Conservation (phyloP, 2,797 vertebrate species). For the Calcarius lapponicus region DNA sequence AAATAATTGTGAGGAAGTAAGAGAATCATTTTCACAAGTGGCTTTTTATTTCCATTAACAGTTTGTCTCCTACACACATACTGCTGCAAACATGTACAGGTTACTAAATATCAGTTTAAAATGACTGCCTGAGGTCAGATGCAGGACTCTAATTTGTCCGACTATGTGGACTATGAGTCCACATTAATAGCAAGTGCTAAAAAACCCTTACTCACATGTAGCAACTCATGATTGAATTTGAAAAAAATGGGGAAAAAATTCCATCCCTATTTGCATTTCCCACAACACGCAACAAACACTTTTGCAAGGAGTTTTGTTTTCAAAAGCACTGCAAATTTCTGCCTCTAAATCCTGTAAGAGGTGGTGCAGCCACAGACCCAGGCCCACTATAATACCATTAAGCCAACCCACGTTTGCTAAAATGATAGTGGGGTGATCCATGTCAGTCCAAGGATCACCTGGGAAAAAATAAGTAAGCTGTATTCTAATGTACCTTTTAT, state of each 20-base stretch:
- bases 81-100: not conserved
- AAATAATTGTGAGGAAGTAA: conserved; percentile 32
- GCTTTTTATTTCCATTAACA: conserved; percentile 15
- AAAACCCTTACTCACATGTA: not conserved
- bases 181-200: not conserved
- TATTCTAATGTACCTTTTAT: not conserved
- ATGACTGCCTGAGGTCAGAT: not conserved
- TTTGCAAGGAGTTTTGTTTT: not conserved
- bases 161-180: not conserved
- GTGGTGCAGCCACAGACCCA: not conserved
- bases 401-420: not conserved
- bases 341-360: not conserved
- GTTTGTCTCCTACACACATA: not conserved
- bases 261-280: not conserved
- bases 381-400: not conserved
- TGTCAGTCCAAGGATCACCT: not conserved
- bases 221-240: accelerated
- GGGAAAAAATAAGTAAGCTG: not conserved
- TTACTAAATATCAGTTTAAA: not conserved
- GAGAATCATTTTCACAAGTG: not conserved
- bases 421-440: not conserved
- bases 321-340: not conserved
- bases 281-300: not conserved
- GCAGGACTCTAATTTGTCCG: not conserved
- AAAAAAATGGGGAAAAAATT: accelerated